Conservation (phyloP, 2,888 invertebrate species). For the Stenotaenia linearis region DNA sequence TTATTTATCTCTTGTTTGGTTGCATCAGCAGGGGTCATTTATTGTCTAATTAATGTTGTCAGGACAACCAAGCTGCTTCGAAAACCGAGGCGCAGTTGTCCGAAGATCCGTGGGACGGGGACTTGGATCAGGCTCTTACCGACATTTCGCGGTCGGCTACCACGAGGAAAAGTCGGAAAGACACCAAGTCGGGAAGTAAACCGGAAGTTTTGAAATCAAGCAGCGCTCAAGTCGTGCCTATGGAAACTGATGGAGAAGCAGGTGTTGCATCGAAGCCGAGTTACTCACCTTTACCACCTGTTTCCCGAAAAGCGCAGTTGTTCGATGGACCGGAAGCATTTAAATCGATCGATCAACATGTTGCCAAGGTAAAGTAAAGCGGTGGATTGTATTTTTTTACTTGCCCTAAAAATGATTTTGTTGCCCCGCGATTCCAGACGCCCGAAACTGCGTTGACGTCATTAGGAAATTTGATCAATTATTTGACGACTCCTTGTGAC, state of each 20-base stretch:
- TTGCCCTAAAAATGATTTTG: background rate
- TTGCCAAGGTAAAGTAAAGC: background rate
- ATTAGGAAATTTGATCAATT: constrained; percentile 38
- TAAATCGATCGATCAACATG: constrained; percentile 29
- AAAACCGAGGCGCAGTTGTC: background rate
- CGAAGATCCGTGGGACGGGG: constrained; percentile 28
- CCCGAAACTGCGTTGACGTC: constrained; percentile 38
- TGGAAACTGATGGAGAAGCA: constrained; percentile 41
- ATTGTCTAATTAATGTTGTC: background rate
- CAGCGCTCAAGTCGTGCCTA: constrained; percentile 39
- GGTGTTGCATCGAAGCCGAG: constrained; percentile 41
- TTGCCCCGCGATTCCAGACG: constrained; percentile 32
- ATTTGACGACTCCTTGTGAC: constrained; percentile 37
- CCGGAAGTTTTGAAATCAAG: constrained; percentile 35
- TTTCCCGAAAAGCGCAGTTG: constrained; percentile 41
- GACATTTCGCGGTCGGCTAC: background rate
- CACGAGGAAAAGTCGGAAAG: background rate
- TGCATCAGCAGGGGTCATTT: background rate
- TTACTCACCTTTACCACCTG: constrained; percentile 42
- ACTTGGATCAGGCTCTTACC: background rate
- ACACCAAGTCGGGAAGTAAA: background rate
- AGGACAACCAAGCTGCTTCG: background rate
- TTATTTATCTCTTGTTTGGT: background rate
- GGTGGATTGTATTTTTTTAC: background rate
- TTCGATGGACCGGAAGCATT: constrained; percentile 35